Conservation (phyloP, 2,888 invertebrate species). For the Drosophila paramelanica region DNA sequence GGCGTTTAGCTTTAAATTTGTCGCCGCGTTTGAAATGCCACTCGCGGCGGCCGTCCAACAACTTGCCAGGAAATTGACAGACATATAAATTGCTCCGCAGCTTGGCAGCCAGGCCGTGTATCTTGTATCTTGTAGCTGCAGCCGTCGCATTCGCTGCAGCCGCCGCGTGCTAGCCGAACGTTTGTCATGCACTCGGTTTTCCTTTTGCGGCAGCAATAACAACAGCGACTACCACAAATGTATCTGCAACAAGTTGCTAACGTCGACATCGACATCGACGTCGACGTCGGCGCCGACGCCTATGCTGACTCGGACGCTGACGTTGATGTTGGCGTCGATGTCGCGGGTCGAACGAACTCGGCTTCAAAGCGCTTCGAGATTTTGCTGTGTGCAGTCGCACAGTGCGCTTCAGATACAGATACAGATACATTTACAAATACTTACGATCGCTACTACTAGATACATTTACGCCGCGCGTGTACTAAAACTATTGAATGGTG, state of each 20-base stretch:
- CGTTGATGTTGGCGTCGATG: constrained; percentile 21
- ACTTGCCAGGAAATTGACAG: constrained; percentile 73
- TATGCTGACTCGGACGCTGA: constrained; percentile 10
- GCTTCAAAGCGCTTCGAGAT: constrained; percentile 75
- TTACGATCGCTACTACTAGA: constrained; percentile 33
- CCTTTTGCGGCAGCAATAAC: constrained; percentile 72
- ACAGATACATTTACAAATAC: constrained; percentile 17
- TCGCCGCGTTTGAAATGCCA: constrained; percentile 69
- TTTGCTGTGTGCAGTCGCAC: constrained; percentile 76
- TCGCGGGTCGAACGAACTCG: constrained; percentile 63
- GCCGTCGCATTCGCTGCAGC: constrained; percentile 11
- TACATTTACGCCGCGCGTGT: constrained; percentile 52
- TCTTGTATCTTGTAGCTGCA: constrained; percentile 68
- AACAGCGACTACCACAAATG: constrained; percentile 61
- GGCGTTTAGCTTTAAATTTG: constrained; percentile 77
- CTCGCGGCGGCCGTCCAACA: constrained; percentile 48
- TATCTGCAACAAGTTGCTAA: constrained; percentile 82
- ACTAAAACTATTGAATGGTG: constrained; percentile 9
- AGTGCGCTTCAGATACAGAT: constrained; percentile 41
- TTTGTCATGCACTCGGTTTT: constrained; percentile 78
- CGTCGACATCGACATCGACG: constrained; percentile 17
- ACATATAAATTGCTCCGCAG: constrained; percentile 74
- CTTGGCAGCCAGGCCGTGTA: constrained; percentile 53
- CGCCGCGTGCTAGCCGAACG: constrained; percentile 73
- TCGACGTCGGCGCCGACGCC: constrained; percentile 13